These are phyloP conservation scores for Eumacrocentrus americanus DNA, from an alignment of 2,888 invertebrate species.

Conservation along the genomic window DNA sequence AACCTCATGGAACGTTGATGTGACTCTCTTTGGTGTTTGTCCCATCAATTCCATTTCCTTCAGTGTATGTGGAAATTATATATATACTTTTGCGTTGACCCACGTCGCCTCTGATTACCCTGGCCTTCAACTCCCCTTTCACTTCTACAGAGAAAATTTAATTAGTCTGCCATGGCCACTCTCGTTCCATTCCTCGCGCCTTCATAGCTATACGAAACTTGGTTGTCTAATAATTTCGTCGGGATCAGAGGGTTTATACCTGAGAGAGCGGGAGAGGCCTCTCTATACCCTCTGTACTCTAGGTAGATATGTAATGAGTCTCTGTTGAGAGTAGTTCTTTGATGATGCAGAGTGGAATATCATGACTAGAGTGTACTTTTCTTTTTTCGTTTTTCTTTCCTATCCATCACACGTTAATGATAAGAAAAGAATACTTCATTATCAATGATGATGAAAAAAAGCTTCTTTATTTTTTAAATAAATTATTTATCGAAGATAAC, in stretches of 20 bases:
- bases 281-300: slow-evolving; percentile 1
- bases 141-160: slow-evolving; percentile 39
- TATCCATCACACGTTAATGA: no score
- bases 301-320: no score
- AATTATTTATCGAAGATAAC: no score
- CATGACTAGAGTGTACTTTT: no score
- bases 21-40: slow-evolving; percentile 28
- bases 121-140: slow-evolving; percentile 9
- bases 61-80: no score
- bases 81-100: slow-evolving; percentile 1
- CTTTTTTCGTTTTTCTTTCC: no score
- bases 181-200: slow-evolving; percentile 16
- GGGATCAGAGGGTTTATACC: slow-evolving; percentile 24
- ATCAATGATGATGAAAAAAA: no score
- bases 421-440: no score
- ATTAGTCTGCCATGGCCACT: slow-evolving; percentile 42
- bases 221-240: slow-evolving; percentile 43
- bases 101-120: slow-evolving; percentile 24
- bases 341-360: no score
- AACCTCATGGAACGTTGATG: neutral
- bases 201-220: slow-evolving; percentile 31
- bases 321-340: no score
- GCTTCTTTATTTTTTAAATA: no score
- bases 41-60: slow-evolving; percentile 12
- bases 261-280: neutral